These are phyloP conservation scores for Tetramorium simillimum DNA, from an alignment of 1,140 invertebrate species.

Conservation along the genomic window DNA sequence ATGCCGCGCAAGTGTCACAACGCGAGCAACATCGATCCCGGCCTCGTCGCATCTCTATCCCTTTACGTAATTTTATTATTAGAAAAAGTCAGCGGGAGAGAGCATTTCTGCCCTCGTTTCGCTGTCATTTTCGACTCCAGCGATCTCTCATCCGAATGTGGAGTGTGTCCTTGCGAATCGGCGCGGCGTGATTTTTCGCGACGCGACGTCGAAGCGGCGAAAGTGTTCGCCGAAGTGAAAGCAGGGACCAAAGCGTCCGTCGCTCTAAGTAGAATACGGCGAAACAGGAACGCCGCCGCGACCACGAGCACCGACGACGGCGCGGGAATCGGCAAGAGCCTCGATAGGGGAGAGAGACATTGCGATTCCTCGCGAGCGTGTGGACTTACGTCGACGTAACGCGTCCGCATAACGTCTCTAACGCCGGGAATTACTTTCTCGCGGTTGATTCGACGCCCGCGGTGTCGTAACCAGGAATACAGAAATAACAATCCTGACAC, in stretches of 20 bases:
- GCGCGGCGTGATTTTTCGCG: constrained; percentile 43
- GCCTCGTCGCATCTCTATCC: neutral
- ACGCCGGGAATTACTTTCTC: constrained; percentile 40
- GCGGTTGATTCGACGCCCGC: constrained; percentile 8
- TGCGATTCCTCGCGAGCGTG: constrained; percentile 21
- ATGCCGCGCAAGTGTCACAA: neutral
- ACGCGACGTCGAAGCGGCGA: constrained; percentile 61
- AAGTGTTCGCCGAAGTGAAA: constrained; percentile 73
- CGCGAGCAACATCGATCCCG: neutral
- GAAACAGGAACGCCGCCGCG: constrained; percentile 30
- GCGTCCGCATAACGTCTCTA: constrained; percentile 52
- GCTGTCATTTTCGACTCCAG: neutral
- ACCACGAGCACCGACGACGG: neutral
- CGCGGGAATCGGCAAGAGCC: neutral
- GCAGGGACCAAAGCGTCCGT: constrained; percentile 54
- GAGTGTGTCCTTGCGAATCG: constrained; percentile 21
- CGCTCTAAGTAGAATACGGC: constrained; percentile 45
- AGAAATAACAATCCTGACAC: neutral
- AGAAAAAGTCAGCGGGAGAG: neutral
- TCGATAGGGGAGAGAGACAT: constrained; percentile 33
- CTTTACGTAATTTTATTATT: neutral
- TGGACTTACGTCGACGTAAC: constrained; percentile 43
- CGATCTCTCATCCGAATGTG: neutral
- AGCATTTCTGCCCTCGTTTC: neutral
- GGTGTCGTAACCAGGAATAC: neutral